phyloP scores from a whole-genome alignment of 2,113 vertebrate genomes.

The Tragelaphus strepsiceros region DNA sequence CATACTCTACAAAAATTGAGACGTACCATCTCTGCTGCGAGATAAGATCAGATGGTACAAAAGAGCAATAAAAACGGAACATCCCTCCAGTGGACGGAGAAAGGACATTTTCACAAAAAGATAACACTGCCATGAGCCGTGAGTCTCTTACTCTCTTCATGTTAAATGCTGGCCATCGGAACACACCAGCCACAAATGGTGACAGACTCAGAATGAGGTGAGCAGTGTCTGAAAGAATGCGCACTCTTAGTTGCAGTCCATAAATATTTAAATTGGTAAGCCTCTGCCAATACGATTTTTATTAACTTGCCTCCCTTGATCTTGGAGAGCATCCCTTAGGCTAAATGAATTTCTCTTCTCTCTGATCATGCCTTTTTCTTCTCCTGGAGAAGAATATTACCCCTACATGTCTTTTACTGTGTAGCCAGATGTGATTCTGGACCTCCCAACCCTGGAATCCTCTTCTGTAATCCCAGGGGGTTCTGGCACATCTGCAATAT shows the following conservation, averaged over 20 bases:
- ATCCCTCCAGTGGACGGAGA: neutral
- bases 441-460: neutral
- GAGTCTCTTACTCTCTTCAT: neutral
- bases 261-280: neutral
- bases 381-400: neutral
- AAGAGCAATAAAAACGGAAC: neutral
- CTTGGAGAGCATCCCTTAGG: neutral
- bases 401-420: neutral
- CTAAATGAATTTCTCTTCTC: neutral
- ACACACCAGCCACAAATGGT: fast-evolving
- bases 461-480: neutral
- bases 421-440: neutral
- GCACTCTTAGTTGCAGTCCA: no score
- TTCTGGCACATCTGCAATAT: neutral
- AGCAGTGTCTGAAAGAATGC: fast-evolving
- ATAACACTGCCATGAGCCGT: neutral
- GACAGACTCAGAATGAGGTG: neutral
- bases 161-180: neutral
- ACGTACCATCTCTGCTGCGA: neutral
- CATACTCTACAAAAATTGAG: neutral
- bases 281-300: neutral
- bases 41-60: neutral
- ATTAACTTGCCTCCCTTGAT: neutral
- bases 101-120: neutral
- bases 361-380: neutral